These are phyloP conservation scores for Talpa occidentalis DNA, from an alignment of 2,113 vertebrate species.

Conservation along the genomic window DNA sequence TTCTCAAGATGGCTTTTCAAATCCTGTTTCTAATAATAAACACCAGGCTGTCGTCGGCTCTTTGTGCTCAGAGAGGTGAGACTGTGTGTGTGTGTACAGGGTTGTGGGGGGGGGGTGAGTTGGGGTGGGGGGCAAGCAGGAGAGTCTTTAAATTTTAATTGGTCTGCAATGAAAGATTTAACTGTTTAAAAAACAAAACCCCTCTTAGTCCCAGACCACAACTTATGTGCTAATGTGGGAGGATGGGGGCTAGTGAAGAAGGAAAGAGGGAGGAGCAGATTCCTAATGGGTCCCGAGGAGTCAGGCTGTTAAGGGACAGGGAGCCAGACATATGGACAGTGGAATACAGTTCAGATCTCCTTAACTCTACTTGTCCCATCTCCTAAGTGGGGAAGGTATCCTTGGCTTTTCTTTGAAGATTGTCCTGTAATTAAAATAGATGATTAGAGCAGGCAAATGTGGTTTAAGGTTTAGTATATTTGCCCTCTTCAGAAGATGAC, in stretches of 20 bases:
- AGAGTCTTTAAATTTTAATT: constrained; percentile 78
- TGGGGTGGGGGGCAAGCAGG: background rate
- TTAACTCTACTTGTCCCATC: background rate
- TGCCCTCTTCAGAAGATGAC: background rate
- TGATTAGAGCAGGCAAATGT: background rate
- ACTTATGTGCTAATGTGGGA: constrained; percentile 51
- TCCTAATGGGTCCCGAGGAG: background rate
- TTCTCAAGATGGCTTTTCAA: constrained; percentile 34
- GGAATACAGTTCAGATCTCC: background rate
- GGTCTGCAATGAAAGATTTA: constrained; percentile 79
- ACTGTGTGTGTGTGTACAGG: background rate
- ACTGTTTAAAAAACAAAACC: constrained; percentile 75
- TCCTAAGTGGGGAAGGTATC: background rate
- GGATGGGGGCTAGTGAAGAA: constrained; percentile 47
- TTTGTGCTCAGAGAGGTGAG: constrained; percentile 4
- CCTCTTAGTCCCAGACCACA: constrained; percentile 68
- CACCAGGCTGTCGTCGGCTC: background rate
- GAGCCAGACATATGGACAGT: background rate
- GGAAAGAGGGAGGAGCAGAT: background rate
- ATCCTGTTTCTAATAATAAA: constrained; percentile 53
- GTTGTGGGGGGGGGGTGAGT: background rate
- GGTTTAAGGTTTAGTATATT: background rate
- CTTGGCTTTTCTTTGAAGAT: background rate
- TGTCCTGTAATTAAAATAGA: background rate
- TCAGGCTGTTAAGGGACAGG: background rate